Conservation (phyloP, 37 sponge, comb jelly and placozoan species). For the Aplysina aerophoba region DNA sequence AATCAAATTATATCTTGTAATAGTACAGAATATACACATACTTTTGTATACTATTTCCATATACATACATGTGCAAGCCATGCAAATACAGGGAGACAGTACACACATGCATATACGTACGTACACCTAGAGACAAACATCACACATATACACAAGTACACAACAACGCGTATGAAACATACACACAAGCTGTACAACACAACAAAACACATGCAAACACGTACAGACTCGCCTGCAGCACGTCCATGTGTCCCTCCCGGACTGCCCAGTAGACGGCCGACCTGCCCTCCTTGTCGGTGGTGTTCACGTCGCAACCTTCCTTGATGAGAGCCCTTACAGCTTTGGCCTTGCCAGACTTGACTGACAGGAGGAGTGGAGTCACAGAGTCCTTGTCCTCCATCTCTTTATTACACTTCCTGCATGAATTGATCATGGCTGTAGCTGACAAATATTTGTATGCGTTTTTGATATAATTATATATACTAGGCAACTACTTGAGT, state of each 20-base stretch:
- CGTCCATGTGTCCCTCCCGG: slow-evolving; percentile 35
- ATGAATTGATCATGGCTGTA: too few species aligned
- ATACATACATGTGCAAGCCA: slow-evolving; percentile 14
- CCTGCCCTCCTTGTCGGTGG: slow-evolving; percentile 63
- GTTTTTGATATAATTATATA: too few species aligned
- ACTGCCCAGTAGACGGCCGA: slow-evolving; percentile 60
- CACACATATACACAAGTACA: background rate
- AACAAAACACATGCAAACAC: too few species aligned
- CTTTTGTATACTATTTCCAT: background rate
- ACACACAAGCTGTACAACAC: too few species aligned
- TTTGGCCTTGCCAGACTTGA: slow-evolving; percentile 36
- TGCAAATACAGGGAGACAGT: background rate
- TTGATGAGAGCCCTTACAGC: slow-evolving; percentile 50
- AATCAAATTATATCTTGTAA: too few species aligned
- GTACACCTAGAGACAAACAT: background rate
- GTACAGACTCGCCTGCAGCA: slow-evolving; percentile 44
- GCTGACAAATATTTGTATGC: too few species aligned
- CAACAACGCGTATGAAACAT: background rate
- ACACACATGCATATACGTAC: background rate
- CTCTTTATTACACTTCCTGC: slow-evolving; percentile 50
- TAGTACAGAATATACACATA: too few species aligned
- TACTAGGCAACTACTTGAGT: too few species aligned
- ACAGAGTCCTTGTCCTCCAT: slow-evolving; percentile 50
- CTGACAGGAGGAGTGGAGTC: slow-evolving; percentile 73
- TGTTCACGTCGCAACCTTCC: slow-evolving; percentile 44